A percentile compares a stretch with the other conserved stretches of the same genome.
phyloP scores from a whole-genome alignment of 2,797 vertebrate genomes.

The Falco biarmicus region DNA sequence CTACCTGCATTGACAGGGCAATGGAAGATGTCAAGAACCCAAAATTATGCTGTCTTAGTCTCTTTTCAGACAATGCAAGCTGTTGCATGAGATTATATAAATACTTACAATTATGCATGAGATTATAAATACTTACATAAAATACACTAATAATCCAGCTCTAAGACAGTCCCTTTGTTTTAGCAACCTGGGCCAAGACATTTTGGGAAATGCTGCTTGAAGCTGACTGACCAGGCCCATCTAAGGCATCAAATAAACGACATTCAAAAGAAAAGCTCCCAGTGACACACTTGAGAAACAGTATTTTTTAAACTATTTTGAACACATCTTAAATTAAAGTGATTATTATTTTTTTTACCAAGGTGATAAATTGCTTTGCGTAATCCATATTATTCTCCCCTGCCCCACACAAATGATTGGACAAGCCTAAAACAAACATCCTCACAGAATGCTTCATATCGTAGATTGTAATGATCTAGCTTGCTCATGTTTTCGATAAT shows the following conservation, averaged over 20 bases:
- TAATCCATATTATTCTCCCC: background rate
- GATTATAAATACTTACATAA: background rate
- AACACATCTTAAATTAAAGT: background rate
- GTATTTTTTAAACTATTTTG: background rate
- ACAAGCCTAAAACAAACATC: background rate
- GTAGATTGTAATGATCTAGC: background rate
- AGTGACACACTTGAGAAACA: background rate
- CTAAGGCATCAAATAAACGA: background rate
- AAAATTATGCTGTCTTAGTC: background rate
- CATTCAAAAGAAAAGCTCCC: background rate
- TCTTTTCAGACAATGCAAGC: background rate
- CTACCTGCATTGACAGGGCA: background rate
- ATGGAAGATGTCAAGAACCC: background rate
- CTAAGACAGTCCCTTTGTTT: background rate
- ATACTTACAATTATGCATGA: background rate
- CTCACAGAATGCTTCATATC: background rate
- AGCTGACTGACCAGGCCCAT: background rate
- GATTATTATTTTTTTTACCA: background rate
- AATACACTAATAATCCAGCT: background rate
- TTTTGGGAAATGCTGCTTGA: background rate
- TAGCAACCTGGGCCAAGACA: background rate
- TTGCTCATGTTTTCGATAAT: background rate
- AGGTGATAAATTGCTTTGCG: background rate
- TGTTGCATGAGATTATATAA: background rate
- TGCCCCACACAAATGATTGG: background rate